Base-by-base conservation (phyloP, 2,888 invertebrate species). In the Tineola bisselliella region DNA sequence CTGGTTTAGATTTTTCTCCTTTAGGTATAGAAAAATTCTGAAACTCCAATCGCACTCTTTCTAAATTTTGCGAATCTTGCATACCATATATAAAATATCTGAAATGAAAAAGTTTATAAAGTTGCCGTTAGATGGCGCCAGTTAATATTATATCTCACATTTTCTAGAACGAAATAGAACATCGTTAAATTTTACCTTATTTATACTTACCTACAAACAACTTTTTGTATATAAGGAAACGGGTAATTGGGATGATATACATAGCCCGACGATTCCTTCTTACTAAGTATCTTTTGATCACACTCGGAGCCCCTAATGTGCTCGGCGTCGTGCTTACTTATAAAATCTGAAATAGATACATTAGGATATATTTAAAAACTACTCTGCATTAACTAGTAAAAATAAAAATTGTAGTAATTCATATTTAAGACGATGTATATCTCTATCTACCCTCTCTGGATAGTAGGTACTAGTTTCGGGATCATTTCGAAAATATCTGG, bases 231-330 rank as follows among this genome's bases (percentile, higher is more conserved):
- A 89, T 97, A 98, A 66, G 94, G 95, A 88, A 91, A 95, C 75
- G 98, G 98, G 89, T 94, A 98, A 88, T 97, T 97, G 70, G 98
- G 98, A 81, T 97, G 97, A 88, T 94, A 95, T 72, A 98, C 96
- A 79, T 90, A 92, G 70, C 98, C 98, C 72, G 91, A 92, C 63
- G 96, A 96, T 82, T 96, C 95, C 84, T 95, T 95, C 82, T 92
- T 93, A 84, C 97, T 97, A 70, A 97, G 90, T 75, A 98, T 97
- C 86, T 97, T 95, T 87, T 98, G 97, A 89, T 99, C 99, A 89
- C 99, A 99, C 88, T 99, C 99, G 69, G 97, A 96, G 76, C 98
- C 98, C 77, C 95, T 91, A 78, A 98, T 96, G 88, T 98, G 97
- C 89, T 95, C 94, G 68, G 96, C 96, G 78, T 95, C 94, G 87